Evolutionary conservation across 2,888 invertebrate genomes (phyloP), one percentile per base, ranked within the genome.

Genomic region (Vannuccia rotundouncinata): DNA sequence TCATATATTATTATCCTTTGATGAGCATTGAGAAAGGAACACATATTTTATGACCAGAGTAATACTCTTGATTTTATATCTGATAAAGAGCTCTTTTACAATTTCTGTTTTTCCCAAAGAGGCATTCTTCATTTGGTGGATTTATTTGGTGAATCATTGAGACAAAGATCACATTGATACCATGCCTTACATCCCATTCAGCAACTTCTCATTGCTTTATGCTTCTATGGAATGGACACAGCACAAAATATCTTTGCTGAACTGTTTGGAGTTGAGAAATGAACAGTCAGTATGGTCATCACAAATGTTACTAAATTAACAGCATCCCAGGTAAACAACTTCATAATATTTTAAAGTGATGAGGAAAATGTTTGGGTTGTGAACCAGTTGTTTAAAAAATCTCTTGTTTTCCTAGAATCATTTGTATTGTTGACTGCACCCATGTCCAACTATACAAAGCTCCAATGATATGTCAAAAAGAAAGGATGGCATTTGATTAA

Each of bases 141-240:
- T 75, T 75, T 75, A 75, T 75, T 75, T 75, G 75, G 75, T 29
- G 75, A 22, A 75, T 22, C 30, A 29, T 75, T 75, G 75, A 31
- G 30, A 29, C 29, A 29, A 31, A 75, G 5, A 31, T 31, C 75
- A 31, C 22, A n/a, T 17, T 29, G 75, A 13, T 27, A 75, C 31
- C 75, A 66, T 22, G 66, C 66, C 2, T 66, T 66, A 66, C 66
- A 5, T 66, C 66, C 66, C 25, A 27, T 66, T 66, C 66, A 75
- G 29, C 75, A 75, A 22, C 29, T 75, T 2, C 31, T 29, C 31
- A 27, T 73, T 5, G 74, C 74, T 73, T 73, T 73, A 27, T n/a
- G 74, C 5, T 73, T 73, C 27, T 73, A 5, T 22, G 74, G 2
- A 5, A 73, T n/a, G 74, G 74, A n/a, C 5, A 73, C 74, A 27